Evolutionary conservation across 2,888 invertebrate genomes (phyloP).

Genomic region (Caenorhabditis macrosperma): DNA sequence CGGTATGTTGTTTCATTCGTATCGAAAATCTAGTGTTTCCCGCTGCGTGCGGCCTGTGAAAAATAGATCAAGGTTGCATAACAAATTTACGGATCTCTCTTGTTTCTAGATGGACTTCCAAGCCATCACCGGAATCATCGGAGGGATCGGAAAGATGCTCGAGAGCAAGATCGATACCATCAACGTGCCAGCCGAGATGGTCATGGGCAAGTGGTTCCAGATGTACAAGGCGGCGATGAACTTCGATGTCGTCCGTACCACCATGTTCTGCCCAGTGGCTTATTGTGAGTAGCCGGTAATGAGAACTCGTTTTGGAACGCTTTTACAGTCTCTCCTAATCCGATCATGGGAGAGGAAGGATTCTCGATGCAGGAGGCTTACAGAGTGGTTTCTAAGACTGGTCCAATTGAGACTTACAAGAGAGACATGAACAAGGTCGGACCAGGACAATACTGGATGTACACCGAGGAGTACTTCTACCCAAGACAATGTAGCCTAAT

Average conservation of each 20-base stretch:
- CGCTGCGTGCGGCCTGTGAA: neutral
- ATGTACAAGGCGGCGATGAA: conserved; percentile 81
- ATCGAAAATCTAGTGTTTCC: neutral
- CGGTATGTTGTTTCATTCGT: conserved; percentile 66
- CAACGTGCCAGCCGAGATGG: conserved; percentile 76
- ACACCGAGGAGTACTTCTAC: conserved; percentile 81
- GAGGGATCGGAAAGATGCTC: conserved; percentile 80
- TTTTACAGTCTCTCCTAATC: conserved; percentile 78
- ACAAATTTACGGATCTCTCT: neutral
- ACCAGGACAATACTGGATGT: conserved; percentile 80
- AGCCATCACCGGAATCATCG: conserved; percentile 78
- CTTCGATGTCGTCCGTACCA: conserved; percentile 80
- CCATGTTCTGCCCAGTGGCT: conserved; percentile 80
- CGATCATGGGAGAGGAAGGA: conserved; percentile 80
- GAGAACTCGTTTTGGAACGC: neutral
- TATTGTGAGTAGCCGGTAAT: conserved; percentile 75
- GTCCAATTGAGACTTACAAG: conserved; percentile 80
- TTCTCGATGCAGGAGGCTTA: conserved; percentile 80
- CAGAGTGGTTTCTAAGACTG: conserved; percentile 78
- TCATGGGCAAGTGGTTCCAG: conserved; percentile 80
- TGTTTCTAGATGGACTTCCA: conserved; percentile 78
- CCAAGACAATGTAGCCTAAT: conserved; percentile 78
- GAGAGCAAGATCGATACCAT: conserved; percentile 77
- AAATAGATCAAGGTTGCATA: conserved; percentile 5
- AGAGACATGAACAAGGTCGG: conserved; percentile 80